Evolutionary conservation across 2,113 vertebrate species (phyloP), one percentile per base, ranked within the genome.

Genomic region (Odocoileus virginianus): DNA sequence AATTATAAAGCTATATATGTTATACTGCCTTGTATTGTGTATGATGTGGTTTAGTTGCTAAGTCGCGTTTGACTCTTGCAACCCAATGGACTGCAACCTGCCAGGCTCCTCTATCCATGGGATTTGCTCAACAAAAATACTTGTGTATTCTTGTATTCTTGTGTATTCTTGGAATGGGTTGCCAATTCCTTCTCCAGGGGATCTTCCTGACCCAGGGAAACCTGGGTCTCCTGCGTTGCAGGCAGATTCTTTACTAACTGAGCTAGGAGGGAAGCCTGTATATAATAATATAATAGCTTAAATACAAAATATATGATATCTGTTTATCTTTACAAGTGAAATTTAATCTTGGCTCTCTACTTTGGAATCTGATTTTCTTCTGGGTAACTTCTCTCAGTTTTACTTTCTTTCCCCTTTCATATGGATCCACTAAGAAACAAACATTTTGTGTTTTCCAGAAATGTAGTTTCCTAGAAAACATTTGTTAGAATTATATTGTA

Each of bases 311-410:
- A 67, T 14, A 54, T 90, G 54, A 86, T 43, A 79, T 89, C 23
- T 57, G 47, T 84, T 58, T 91, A 67, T 12, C 90, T 58, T 96
- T 67, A 58, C 60, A 61, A 78, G 30, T 95, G 14, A 84, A 98
- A 96, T 61, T 86, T 95, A 89, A 64, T 81, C 25, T 40, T 36
- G 25, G 36, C n/a, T 95, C 64, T 93, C 4, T 85, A 16, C 89
- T 93, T 97, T 95, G 58, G 16, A 96, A 23, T 54, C 8, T 86
- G 36, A 33, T 97, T 97, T 96, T 91, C 82, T 96, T 89, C 74
- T 58, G 52, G 30, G 28, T 54, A 85, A 4, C 45, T 88, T 90
- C 64, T 96, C n/a, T 85, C 27, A 40, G 4, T 88, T 96, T 83
- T 71, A 79, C 52, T 90, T 93, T 47, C 85, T 45, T 97, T 96